phyloP scores from a whole-genome alignment of 1,140 invertebrate species.

The Heliconius hermathena region DNA sequence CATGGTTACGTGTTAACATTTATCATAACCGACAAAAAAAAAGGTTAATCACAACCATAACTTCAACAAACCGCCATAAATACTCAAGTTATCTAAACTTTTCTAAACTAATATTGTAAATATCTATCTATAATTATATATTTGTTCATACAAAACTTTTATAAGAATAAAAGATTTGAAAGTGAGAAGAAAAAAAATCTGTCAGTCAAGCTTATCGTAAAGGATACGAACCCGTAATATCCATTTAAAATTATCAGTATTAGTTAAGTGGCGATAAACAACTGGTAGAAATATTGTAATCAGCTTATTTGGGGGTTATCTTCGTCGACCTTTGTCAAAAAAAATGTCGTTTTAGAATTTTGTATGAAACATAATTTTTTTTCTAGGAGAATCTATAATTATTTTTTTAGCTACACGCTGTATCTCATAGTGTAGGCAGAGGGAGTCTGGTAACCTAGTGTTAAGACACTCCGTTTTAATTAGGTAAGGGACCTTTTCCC shows the following conservation, averaged over 20 bases:
- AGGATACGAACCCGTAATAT: slow-evolving; percentile 14
- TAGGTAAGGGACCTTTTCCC: no score
- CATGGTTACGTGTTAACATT: no score
- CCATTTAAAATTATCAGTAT: slow-evolving; percentile 17
- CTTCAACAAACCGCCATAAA: background rate
- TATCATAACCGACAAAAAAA: background rate
- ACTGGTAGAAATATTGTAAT: slow-evolving; percentile 13
- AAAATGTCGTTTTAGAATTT: background rate
- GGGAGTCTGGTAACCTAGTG: no score
- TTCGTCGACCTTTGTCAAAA: slow-evolving; percentile 14
- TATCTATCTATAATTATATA: background rate
- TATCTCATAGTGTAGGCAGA: no score
- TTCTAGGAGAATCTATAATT: no score
- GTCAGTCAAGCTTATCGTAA: slow-evolving; percentile 29
- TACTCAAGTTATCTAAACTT: background rate
- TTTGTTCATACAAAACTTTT: background rate
- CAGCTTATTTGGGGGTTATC: slow-evolving; percentile 18
- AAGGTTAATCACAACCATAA: background rate
- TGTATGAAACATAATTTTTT: background rate
- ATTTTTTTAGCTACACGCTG: no score
- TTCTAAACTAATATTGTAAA: background rate
- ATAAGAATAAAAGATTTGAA: background rate
- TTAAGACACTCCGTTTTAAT: no score
- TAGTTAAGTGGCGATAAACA: slow-evolving; percentile 13
- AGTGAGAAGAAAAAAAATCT: slow-evolving; percentile 19